Base-by-base conservation (phyloP, 2,888 invertebrate genomes). In the Tholera decimalis region DNA sequence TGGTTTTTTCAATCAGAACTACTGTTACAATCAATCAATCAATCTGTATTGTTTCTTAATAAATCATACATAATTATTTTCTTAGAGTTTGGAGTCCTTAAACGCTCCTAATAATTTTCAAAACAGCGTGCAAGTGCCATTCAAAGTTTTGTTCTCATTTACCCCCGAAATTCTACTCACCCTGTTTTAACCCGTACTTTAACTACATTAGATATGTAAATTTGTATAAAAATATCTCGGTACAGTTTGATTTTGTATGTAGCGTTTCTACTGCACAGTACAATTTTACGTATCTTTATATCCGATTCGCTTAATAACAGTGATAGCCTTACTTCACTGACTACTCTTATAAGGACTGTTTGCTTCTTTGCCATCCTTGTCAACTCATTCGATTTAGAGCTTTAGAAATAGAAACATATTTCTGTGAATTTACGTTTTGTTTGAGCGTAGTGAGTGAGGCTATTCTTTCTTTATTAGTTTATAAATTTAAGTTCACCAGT, bases 401-500 rank as follows among this genome's bases (percentile, higher is more conserved):
- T n/a, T n/a, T n/a, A n/a, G n/a, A n/a, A n/a, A n/a, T n/a, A n/a
- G n/a, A n/a, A 51, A 55, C n/a, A 39, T 59, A 64, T 60, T 46
- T 55, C 20, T 28, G 33, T 44, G 39, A 51, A 33, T 74, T 55
- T 46, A 68, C 56, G 61, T 70, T 70, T 63, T 57, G 46, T 46
- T 33, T 50, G 41, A 51, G 46, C 22, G 44, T 63, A 64, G 46
- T 64, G 64, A 75, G 79, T 73, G 74, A 77, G 80, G 74, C 81
- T 80, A 77, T 75, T 7, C 4, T 47, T 81, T 75, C 61, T 74
- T 77, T 80, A 73, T 79, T 79, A 82, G 73, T 75, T 82, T 83
- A 84, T 79, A 79, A 83, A 83, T 86, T 88, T 91, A 88, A 89
- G 89, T 92, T 89, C 47, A 72, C 93, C 92, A 89, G 92, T 91